Percentiles rank a stretch among this genome's conserved stretches.
phyloP scores from a whole-genome alignment of 2,113 vertebrate genomes.

The Psilopogon haemacephalus region DNA sequence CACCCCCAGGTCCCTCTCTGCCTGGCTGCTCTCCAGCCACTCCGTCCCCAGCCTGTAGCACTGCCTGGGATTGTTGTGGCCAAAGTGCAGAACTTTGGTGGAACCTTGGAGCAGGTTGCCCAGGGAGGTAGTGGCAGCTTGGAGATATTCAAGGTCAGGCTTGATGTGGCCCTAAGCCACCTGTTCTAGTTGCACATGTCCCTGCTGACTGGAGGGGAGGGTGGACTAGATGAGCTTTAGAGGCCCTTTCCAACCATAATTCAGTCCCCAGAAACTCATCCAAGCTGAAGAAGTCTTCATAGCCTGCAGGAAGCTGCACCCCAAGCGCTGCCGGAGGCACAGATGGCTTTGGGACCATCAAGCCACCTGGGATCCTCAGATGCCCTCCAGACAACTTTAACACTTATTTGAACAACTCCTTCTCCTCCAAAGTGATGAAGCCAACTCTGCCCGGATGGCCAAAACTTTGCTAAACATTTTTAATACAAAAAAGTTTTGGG shows the following conservation, averaged over 20 bases:
- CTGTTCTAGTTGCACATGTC: too few species aligned
- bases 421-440: background rate
- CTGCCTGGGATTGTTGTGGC: too few species aligned
- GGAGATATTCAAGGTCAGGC: too few species aligned
- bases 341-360: background rate
- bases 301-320: background rate
- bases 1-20: too few species aligned
- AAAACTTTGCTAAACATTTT: background rate
- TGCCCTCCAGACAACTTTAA: background rate
- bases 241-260: background rate
- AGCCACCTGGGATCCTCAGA: background rate
- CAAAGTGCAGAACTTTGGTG: too few species aligned
- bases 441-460: fast-evolving
- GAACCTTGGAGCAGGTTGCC: too few species aligned
- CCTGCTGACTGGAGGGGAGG: too few species aligned
- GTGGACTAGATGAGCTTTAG: too few species aligned
- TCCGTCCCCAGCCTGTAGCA: too few species aligned
- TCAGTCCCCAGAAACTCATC: background rate
- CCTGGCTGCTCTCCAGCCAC: too few species aligned
- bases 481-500: background rate
- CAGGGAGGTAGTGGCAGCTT: too few species aligned
- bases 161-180: too few species aligned
- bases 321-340: background rate
- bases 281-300: background rate
- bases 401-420: background rate